Evolutionary conservation across 1,140 invertebrate genomes (phyloP).

Genomic region (Cyphomyrmex costatus): DNA sequence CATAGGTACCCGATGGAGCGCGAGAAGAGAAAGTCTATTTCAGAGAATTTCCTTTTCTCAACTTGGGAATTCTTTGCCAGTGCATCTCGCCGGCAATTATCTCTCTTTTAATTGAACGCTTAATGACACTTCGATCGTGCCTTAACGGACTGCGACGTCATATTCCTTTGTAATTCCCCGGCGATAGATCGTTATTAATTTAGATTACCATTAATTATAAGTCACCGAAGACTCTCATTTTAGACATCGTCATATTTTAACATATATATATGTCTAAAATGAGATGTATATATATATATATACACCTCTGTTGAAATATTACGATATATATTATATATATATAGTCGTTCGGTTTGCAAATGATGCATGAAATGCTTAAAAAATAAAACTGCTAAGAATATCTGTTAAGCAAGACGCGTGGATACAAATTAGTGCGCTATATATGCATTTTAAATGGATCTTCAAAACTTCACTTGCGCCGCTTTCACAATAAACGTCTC

Average conservation of each 20-base stretch:
- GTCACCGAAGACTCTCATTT: constrained; percentile 25
- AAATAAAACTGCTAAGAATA: not conserved
- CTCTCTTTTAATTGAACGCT: constrained; percentile 61
- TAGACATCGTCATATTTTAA: not conserved
- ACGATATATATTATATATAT: not conserved
- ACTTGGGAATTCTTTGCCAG: constrained; percentile 56
- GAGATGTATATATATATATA: not conserved
- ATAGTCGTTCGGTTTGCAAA: not conserved
- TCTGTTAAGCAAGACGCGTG: not conserved
- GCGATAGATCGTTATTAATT: constrained; percentile 57
- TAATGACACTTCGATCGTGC: constrained; percentile 52
- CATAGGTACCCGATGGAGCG: constrained; percentile 53
- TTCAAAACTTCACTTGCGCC: constrained; percentile 34
- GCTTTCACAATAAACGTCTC: constrained; percentile 62
- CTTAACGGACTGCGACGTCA: constrained; percentile 43
- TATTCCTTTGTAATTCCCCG: constrained; percentile 41
- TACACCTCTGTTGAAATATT: no score
- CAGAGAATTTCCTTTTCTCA: constrained; percentile 34
- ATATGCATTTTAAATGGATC: constrained; percentile 22
- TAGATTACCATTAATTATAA: constrained; percentile 43
- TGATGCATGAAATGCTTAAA: not conserved
- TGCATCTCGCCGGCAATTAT: constrained; percentile 61
- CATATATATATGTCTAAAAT: no score
- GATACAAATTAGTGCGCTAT: constrained; percentile 20
- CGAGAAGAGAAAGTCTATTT: constrained; percentile 65